Evolutionary conservation across 2,113 vertebrate genomes (phyloP).

Genomic region (Cheilinus undulatus): DNA sequence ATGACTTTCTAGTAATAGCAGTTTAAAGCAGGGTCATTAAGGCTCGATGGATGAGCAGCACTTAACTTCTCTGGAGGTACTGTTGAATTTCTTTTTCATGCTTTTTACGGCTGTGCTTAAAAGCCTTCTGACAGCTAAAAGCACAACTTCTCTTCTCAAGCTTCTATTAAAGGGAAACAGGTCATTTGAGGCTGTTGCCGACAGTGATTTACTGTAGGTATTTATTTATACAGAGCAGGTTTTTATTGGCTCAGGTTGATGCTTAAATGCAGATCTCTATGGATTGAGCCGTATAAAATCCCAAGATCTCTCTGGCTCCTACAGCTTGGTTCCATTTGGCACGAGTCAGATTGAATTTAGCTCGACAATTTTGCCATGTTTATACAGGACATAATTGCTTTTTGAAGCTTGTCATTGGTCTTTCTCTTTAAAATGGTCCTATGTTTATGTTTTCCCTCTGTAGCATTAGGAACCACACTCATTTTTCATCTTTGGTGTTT

Average conservation of each 20-base stretch:
- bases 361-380: slow-evolving; percentile 43
- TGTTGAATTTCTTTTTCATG: slow-evolving; percentile 36
- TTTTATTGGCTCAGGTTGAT: slow-evolving; percentile 58
- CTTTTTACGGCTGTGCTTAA: slow-evolving; percentile 46
- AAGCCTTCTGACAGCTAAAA: slow-evolving; percentile 45
- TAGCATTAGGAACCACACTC: slow-evolving; percentile 54
- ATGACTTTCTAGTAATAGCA: slow-evolving; percentile 44
- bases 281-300: slow-evolving; percentile 57
- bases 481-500: slow-evolving; percentile 63
- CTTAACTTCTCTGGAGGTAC: slow-evolving; percentile 3
- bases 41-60: slow-evolving; percentile 9
- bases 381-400: slow-evolving; percentile 49
- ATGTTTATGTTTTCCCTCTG: slow-evolving; percentile 57
- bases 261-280: slow-evolving; percentile 50
- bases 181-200: slow-evolving; percentile 62
- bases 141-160: slow-evolving; percentile 30
- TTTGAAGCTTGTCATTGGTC: slow-evolving; percentile 35
- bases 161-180: slow-evolving; percentile 62
- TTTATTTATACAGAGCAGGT: slow-evolving; percentile 67
- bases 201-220: slow-evolving; percentile 62
- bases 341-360: slow-evolving; percentile 30
- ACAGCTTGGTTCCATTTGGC: slow-evolving; percentile 64
- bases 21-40: slow-evolving; percentile 24
- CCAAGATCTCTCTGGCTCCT: slow-evolving; percentile 51
- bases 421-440: slow-evolving; percentile 34